phyloP scores from a whole-genome alignment of 2,888 invertebrate species.

The Mamestra brassicae region DNA sequence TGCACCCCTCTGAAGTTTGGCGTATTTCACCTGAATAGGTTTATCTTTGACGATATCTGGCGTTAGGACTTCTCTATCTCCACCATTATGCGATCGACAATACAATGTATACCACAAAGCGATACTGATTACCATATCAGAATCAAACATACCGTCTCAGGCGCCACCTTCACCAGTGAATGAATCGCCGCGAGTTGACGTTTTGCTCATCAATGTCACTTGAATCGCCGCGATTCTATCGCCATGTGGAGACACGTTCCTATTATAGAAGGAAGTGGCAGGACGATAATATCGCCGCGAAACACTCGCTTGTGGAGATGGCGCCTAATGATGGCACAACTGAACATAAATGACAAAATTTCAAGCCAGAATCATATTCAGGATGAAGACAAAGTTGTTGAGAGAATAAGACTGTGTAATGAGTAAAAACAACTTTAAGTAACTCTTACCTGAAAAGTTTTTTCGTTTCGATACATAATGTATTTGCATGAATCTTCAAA shows the following conservation, averaged over 20 bases:
- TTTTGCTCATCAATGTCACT: no score
- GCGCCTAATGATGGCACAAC: no score
- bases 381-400: background rate
- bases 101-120: background rate
- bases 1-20: constrained; percentile 26
- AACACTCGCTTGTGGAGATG: no score
- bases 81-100: background rate
- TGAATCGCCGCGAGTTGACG: no score
- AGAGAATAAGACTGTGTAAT: background rate
- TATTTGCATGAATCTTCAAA: constrained; percentile 17
- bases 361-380: no score
- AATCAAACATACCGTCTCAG: background rate
- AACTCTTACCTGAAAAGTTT: constrained; percentile 9
- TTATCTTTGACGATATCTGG: constrained; percentile 27
- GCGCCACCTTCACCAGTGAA: no score
- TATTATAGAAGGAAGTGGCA: no score
- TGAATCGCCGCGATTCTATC: no score
- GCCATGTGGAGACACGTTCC: no score
- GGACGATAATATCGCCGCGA: no score
- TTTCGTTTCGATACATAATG: constrained; percentile 1
- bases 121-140: background rate
- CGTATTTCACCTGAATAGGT: constrained; percentile 39
- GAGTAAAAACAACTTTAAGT: background rate
- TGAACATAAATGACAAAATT: no score
- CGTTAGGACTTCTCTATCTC: background rate